Evolutionary conservation across 2,888 invertebrate genomes (phyloP).

Genomic region (Hipparchia semele): DNA sequence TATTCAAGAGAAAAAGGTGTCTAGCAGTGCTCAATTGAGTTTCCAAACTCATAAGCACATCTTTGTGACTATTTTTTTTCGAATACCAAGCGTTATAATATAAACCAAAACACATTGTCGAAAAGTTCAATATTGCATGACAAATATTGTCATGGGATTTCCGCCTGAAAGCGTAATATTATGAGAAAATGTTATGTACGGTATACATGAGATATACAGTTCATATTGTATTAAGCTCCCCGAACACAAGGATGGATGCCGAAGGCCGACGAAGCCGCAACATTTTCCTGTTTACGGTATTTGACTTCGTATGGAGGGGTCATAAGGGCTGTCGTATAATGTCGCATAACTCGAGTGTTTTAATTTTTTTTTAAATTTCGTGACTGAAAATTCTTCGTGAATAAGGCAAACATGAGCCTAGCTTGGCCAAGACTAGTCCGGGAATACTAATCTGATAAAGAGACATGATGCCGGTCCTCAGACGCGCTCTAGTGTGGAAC

Average conservation of each 20-base stretch:
- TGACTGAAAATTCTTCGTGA: no score
- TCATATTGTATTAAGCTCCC: constrained; percentile 12
- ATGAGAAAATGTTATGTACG: neutral
- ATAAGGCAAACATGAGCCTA: no score
- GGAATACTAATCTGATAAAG: no score
- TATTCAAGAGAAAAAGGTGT: constrained; percentile 12
- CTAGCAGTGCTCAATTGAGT: constrained; percentile 35
- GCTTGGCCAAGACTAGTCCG: no score
- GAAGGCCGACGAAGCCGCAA: constrained; percentile 44
- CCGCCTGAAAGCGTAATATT: neutral
- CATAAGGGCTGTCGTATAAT: constrained; percentile 25
- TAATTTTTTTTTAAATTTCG: no score
- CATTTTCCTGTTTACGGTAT: constrained; percentile 65
- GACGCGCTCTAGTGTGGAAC: no score
- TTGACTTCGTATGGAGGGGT: constrained; percentile 35
- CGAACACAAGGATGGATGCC: constrained; percentile 19
- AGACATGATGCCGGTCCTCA: no score
- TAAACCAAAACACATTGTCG: no score
- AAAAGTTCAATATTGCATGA: constrained; percentile 21
- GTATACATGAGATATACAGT: neutral
- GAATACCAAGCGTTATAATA: neutral
- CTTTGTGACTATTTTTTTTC: constrained; percentile 21
- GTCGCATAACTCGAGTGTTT: no score
- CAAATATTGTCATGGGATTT: neutral
- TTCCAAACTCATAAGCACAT: constrained; percentile 45